Percentiles rank a stretch among this genome's conserved stretches.
These are phyloP conservation scores for Puntigrus tetrazona DNA, from an alignment of 2,113 vertebrate genomes.

Conservation along the genomic window DNA sequence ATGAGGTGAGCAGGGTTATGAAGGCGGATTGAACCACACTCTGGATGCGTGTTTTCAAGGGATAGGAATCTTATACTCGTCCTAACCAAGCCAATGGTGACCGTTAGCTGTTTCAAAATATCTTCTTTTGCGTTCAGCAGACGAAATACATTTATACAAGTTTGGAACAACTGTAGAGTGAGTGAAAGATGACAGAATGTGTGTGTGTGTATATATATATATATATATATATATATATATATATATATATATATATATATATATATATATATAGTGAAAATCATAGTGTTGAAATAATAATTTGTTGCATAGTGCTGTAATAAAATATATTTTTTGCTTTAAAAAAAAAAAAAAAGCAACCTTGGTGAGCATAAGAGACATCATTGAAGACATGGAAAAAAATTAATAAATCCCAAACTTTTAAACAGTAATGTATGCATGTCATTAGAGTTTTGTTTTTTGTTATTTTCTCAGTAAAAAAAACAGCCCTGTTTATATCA, in stretches of 20 bases:
- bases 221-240: too few species aligned
- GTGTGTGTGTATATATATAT: too few species aligned
- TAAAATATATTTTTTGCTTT: too few species aligned
- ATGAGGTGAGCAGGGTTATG: conserved; percentile 84
- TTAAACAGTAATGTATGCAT: neutral
- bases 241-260: too few species aligned
- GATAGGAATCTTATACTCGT: neutral
- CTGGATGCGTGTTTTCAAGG: neutral
- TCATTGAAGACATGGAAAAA: neutral
- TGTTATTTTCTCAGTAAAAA: neutral
- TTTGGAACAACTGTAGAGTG: too few species aligned
- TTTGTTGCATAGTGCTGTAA: neutral
- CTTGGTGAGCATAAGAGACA: neutral
- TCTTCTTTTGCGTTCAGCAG: neutral
- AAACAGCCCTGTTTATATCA: neutral
- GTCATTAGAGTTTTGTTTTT: too few species aligned
- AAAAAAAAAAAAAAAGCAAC: too few species aligned
- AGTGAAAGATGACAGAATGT: too few species aligned
- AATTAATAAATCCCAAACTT: neutral
- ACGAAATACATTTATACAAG: too few species aligned
- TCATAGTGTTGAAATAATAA: neutral
- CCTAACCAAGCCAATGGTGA: neutral
- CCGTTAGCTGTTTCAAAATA: neutral
- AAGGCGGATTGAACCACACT: conserved; percentile 47
- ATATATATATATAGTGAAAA: too few species aligned